Base-by-base conservation (phyloP, 2,888 invertebrate genomes). In the Eupithecia pulchellata region DNA sequence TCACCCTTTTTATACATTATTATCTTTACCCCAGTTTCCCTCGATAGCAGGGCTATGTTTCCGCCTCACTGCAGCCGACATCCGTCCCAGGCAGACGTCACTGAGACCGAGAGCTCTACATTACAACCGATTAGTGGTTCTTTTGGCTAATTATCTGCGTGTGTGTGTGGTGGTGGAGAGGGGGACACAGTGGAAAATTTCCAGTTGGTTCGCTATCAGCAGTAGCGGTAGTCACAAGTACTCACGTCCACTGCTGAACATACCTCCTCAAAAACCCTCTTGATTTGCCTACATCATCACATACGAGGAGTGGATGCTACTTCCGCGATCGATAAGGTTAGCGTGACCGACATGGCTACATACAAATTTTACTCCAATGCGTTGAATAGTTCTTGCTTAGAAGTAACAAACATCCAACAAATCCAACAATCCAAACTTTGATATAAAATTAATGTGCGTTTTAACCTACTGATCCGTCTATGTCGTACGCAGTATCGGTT, bases 71-170 rank as follows among this genome's bases (percentile, higher is more conserved):
- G 25, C 30, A 6, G 6, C 32, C 32, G 29, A 36, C 17, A 29
- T 52, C 62, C 62, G 42, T 63, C 29, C 34, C 27, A 42, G 11
- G 6, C 58, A 63, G 57, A 47, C 62, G 25, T 36, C 60, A 64
- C 52, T 64, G 64, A 62, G 60, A 64, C 67, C n/a, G 64, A 71
- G 36, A 39, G 30, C 65, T 68, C 47, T 52, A 65, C 68, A 68
- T 72, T 30, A 64, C 57, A 2, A 42, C 25, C 68, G 61, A 65
- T 72, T 65, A 72, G 67, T 61, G 60, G 29, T 57, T 57, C 57
- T 29, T 27, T 57, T 29, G 17, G 29, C 17, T 67, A 71, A 71
- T 67, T 67, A 66, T 57, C 36, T 11, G 39, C 62, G 39, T 62
- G 32, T 62, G n/a, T n/a, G n/a, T n/a, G n/a, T 39, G 66, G 39